Base-by-base conservation (phyloP, 2,888 invertebrate genomes). In the Uropetala carovei region DNA sequence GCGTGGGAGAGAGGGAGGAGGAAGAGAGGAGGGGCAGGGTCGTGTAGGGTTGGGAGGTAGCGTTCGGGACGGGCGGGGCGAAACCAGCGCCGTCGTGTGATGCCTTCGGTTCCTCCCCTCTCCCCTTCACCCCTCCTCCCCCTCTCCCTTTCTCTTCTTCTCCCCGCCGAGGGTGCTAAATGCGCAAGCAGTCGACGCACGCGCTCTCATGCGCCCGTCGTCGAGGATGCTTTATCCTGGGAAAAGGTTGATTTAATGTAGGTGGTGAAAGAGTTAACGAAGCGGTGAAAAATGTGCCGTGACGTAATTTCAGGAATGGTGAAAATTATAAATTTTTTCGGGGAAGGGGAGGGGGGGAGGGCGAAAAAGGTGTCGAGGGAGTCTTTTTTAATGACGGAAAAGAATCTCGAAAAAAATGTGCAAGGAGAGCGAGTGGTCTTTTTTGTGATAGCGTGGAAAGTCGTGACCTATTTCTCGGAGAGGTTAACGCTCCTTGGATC, bases 401-500 rank as follows among this genome's bases (percentile, higher is more conserved):
- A 83, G 83, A 83, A 83, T 83, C 57, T 83, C 83, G 83, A 56
- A 83, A 57, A n/a, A 83, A 83, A 83, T 57, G 57, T 18, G 83
- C 56, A 57, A 43, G 57, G n/a, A 83, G 83, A 43, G 83, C 43
- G 83, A 56, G 89, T 64, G 27, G 89, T 43, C 30, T 64, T 64
- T 43, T 43, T 60, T n/a, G 59, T 30, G 86, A 68, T 43, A 64
- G 64, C 64, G 64, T 68, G 60, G 64, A 30, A 43, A 43, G 68
- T 60, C 68, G 60, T 89, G 89, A 89, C 89, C 89, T 27, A 89
- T 89, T 89, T 89, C 64, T 43, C 43, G 89, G 43, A n/a, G 89
- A 89, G 89, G 89, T 64, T 60, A 89, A 89, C 89, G 89, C 30
- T 89, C 89, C 27, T 43, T 8, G 89, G 64, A 68, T 89, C 68